Base-by-base conservation (phyloP, 1,140 invertebrate species). In the Listronotus bonariensis region DNA sequence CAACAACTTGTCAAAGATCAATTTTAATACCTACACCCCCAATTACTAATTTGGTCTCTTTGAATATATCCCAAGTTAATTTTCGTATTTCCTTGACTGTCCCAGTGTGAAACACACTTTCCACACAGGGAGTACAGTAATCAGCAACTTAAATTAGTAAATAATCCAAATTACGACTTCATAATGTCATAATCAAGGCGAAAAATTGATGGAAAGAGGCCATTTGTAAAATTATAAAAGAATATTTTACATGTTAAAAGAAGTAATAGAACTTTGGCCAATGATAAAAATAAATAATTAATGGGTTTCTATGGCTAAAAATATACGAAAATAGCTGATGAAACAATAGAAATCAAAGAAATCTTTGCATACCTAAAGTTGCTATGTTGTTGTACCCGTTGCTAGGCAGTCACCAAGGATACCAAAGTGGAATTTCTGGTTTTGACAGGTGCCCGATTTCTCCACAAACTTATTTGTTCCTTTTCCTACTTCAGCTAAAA, bases 331-430 rank as follows among this genome's bases (percentile, higher is more conserved):
- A 60, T 65, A 26, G 46, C 15, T 41, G 8, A 9, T 36, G n/a
- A 45, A 34, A 63, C 49, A 48, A 57, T 41, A 46, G 48, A 59
- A 57, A 58, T 66, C 36, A 41, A 55, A 15, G 58, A 26, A 64
- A 63, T 59, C 32, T 66, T 53, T 45, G 58, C 41, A 68, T 75
- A 75, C 73, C 75, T 76, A 72, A 69, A 76, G 75, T 78, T 73
- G 70, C 71, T 77, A 76, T 77, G 77, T 78, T 78, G 77, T 78
- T 78, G 77, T 77, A 76, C 76, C 70, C 74, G 77, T 78, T 78
- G 76, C 76, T 78, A 78, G 72, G 76, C 70, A 70, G 76, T 78
- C 75, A 68, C 77, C 76, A 78, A 78, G 77, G 77, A 78, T 78
- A 77, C 77, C 74, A 73, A 67, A 71, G 69, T 74, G 69, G 68